phyloP scores from a whole-genome alignment of 2,113 vertebrate genomes.

The Nanger granti region DNA sequence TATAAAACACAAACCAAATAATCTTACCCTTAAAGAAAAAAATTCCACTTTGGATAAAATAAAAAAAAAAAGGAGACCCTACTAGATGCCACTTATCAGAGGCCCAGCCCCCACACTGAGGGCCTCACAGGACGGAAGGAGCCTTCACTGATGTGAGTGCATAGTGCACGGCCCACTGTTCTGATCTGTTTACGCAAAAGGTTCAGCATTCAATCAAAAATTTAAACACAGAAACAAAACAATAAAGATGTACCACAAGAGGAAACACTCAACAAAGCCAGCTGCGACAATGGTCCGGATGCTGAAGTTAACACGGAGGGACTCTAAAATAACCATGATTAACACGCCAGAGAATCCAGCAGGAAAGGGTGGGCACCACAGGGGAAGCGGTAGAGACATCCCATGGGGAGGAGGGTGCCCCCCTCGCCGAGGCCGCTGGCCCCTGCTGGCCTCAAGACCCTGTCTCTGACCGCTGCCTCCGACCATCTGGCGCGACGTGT shows the following conservation, averaged over 20 bases:
- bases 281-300: neutral
- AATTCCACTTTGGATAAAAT: neutral
- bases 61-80: neutral
- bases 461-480: neutral
- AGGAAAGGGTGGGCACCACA: neutral
- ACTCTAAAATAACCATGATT: neutral
- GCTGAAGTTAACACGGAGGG: neutral
- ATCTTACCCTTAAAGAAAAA: neutral
- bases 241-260: neutral
- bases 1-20: neutral
- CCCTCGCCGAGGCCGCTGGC: accelerated
- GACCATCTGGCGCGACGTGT: neutral
- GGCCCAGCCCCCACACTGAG: neutral
- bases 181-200: neutral
- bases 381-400: neutral
- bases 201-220: neutral
- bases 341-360: neutral
- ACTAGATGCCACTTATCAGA: neutral
- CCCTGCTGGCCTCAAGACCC: neutral
- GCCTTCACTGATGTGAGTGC: neutral
- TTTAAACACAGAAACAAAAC: neutral
- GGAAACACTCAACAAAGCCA: neutral
- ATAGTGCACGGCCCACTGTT: neutral
- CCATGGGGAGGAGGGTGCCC: neutral
- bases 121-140: neutral